Base-by-base conservation (phyloP, 2,888 invertebrate species). In the Eupithecia tripunctaria region DNA sequence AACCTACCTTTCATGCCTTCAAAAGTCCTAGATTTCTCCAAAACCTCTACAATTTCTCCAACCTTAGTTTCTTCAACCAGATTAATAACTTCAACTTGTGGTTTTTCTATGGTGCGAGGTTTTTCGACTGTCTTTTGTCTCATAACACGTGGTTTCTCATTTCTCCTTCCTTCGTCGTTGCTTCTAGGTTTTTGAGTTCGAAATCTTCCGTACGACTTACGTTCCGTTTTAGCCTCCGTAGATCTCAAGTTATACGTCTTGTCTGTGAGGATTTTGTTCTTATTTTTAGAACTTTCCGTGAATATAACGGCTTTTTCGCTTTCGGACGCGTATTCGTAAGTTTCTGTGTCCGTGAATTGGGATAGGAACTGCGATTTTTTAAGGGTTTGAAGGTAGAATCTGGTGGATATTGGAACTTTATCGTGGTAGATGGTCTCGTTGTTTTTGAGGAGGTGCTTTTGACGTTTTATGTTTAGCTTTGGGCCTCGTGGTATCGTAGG, bases 351-450 rank as follows among this genome's bases (percentile, higher is more conserved):
- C 15, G 88, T 79, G 67, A 94, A 94, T 0, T 87, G 84, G 71
- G 88, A 84, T 1, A 92, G 70, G 63, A 94, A 94, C 74, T 94
- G 93, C 71, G 93, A 93, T 59, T 81, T 86, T 76, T 94, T 94
- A 0, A 94, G 79, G 14, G 94, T 82, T 78, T 94, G 93, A 0
- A 94, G 86, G 75, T 92, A 91, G 74, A 94, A 94, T 5, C 94
- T 86, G 0, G 93, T 94, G 3, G 91, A 91, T 47, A 94, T 89
- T 0, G 94, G 89, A 0, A 94, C 93, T 82, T 94, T 94, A 74
- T 94, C 94, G 79, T 92, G 87, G 79, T 87, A 93, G 6, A 94
- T 74, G 0, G 93, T 94, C 82, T 94, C 94, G 74, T 88, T 92
- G 18, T 78, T 81, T 82, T 90, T 94, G 25, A 94, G 79, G 14